Evolutionary conservation across 2,888 invertebrate genomes (phyloP).

Genomic region (Melinaea marsaeus): DNA sequence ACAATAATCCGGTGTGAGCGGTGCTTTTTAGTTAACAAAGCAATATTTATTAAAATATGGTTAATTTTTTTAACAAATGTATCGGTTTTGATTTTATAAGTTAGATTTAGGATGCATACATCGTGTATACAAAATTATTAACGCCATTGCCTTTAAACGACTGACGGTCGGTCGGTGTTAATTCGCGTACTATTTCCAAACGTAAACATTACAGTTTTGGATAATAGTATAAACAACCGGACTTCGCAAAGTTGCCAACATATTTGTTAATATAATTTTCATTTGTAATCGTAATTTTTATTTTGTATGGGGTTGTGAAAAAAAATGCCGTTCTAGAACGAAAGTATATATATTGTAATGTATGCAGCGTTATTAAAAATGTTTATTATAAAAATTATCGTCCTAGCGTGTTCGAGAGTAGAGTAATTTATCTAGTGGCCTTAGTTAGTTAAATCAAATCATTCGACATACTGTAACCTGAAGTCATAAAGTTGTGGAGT

Average conservation of each 20-base stretch:
- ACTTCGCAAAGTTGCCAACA: neutral
- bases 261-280: neutral
- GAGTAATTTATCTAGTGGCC: slow-evolving; percentile 1
- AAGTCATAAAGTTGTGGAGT: neutral
- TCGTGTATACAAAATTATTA: too few species aligned
- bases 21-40: too few species aligned
- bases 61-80: too few species aligned
- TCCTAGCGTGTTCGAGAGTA: neutral
- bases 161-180: neutral
- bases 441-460: slow-evolving; percentile 1
- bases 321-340: too few species aligned
- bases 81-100: too few species aligned
- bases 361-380: too few species aligned
- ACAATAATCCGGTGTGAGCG: neutral
- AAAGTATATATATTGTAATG: too few species aligned
- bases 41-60: too few species aligned
- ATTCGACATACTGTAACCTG: neutral
- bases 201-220: slow-evolving; percentile 6
- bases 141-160: neutral
- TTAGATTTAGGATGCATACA: too few species aligned
- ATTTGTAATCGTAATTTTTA: neutral
- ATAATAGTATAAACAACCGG: neutral
- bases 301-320: too few species aligned
- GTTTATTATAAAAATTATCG: neutral
- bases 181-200: slow-evolving; percentile 7